These are phyloP conservation scores for Whitmania pigra DNA, from an alignment of 1,140 invertebrate species.

Conservation along the genomic window DNA sequence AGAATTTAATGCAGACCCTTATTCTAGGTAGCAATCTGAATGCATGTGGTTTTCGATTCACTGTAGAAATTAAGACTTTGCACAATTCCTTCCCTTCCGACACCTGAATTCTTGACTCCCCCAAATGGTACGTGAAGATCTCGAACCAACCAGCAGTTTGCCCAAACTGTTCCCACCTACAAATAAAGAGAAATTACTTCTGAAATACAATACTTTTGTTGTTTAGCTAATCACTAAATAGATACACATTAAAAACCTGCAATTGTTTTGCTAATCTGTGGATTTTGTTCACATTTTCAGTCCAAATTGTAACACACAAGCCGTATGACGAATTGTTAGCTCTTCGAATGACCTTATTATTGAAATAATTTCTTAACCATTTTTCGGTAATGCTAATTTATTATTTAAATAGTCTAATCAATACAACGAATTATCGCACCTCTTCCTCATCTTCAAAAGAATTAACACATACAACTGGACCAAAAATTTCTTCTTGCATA, in stretches of 20 bases:
- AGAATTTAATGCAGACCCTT: too few species aligned
- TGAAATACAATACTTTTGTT: background rate
- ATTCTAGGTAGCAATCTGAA: conserved; percentile 26
- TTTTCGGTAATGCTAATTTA: background rate
- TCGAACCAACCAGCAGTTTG: conserved; percentile 50
- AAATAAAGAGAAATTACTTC: conserved; percentile 15
- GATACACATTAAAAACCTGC: conserved; percentile 32
- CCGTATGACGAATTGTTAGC: conserved; percentile 48
- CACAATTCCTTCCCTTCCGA: conserved; percentile 47
- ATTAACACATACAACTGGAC: too few species aligned
- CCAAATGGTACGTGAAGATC: conserved; percentile 50
- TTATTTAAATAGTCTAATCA: too few species aligned
- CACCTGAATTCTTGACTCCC: conserved; percentile 49
- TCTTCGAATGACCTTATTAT: conserved; percentile 40
- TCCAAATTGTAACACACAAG: conserved; percentile 48
- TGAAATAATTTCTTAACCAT: background rate
- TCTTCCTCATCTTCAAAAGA: too few species aligned
- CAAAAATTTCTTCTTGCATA: too few species aligned
- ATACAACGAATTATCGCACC: too few species aligned
- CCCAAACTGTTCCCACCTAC: conserved; percentile 52
- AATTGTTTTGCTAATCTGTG: conserved; percentile 45
- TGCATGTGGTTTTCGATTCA: conserved; percentile 49
- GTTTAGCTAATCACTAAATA: background rate
- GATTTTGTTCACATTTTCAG: conserved; percentile 40
- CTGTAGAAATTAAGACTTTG: conserved; percentile 52